Evolutionary conservation across 2,888 invertebrate species (phyloP).

Genomic region (Chelonus formosanus): DNA sequence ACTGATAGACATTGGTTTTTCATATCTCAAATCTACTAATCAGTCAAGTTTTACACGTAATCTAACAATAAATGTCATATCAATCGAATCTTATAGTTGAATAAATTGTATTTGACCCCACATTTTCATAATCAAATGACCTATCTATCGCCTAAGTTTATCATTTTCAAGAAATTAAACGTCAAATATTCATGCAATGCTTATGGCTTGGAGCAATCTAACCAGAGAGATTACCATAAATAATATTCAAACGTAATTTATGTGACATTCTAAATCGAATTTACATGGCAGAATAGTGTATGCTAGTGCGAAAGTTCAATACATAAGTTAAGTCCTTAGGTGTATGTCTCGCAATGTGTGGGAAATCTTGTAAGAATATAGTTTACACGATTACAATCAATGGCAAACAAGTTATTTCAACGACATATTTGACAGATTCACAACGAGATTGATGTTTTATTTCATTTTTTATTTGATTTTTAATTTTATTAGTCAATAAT

Average conservation of each 20-base stretch:
- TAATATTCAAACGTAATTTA: constrained; percentile 42
- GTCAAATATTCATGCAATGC: constrained; percentile 21
- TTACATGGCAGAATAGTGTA: constrained; percentile 28
- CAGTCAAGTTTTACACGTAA: too few relatives aligned
- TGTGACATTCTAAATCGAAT: constrained; percentile 45
- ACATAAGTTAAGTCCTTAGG: neutral
- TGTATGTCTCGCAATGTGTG: constrained; percentile 5
- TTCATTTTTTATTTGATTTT: constrained; percentile 8
- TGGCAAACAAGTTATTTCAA: constrained; percentile 7
- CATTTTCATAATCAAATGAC: neutral
- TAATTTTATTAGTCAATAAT: too few relatives aligned
- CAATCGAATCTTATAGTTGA: too few relatives aligned
- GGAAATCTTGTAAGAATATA: constrained; percentile 13
- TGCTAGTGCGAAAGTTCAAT: constrained; percentile 40
- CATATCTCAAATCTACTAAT: too few relatives aligned
- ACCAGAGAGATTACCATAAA: constrained; percentile 38
- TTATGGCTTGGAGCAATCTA: constrained; percentile 16
- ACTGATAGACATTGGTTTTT: too few relatives aligned
- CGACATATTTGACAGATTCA: constrained; percentile 16
- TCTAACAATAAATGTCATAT: too few relatives aligned
- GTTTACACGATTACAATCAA: constrained; percentile 16
- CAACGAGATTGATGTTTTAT: constrained; percentile 6
- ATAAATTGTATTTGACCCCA: too few relatives aligned
- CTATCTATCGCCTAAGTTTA: constrained; percentile 7
- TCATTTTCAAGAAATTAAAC: constrained; percentile 26